Base-by-base conservation (phyloP, 2,113 vertebrate genomes). In the Aythya baeri region DNA sequence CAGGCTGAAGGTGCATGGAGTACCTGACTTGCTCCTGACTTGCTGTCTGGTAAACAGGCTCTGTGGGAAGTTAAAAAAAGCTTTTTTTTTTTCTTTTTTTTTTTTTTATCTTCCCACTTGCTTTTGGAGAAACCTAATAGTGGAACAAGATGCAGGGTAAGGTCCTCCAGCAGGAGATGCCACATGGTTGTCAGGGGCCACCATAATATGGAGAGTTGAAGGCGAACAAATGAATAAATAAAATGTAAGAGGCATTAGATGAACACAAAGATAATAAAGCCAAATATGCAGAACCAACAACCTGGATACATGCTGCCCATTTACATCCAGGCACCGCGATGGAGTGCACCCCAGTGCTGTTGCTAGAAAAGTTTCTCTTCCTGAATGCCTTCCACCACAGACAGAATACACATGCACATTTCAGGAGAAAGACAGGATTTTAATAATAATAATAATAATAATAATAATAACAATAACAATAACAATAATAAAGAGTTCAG, bases 1-100 rank as follows among this genome's bases (percentile, higher is more conserved):
- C 17, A 67, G 31, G 68, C 10, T 72, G 62, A 75, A 91, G 52
- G 36, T 75, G 32, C 12, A 9, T 10, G 11, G 46, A 68, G 23
- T 26, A 58, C 0, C 0, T 14, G 23, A 73, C 14, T 71, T 6
- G 2, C 3, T 25, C 0, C 0, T 14, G 23, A 73, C 14, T 71
- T 6, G 2, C 3, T 25, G 17, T 50, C 62, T 80, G 36, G 25
- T 55, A 66, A 80, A 66, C 13, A 41, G 1, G 5, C 13, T 22
- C n/a, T 50, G 6, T 43, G 16, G 57, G 27, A 83, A 70, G 25
- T 46, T 3, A 82, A 67, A 90, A 34, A 34, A 34, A 34, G 34
- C 34, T 18, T 20, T 36, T 7, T 23, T 21, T 62, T 67, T 61
- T 9, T 17, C 21, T 62, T 58, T 55, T 18, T 67, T 59, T 55